Base-by-base conservation (phyloP, 2,888 invertebrate genomes). In the Sinodicranocentrus sp. region DNA sequence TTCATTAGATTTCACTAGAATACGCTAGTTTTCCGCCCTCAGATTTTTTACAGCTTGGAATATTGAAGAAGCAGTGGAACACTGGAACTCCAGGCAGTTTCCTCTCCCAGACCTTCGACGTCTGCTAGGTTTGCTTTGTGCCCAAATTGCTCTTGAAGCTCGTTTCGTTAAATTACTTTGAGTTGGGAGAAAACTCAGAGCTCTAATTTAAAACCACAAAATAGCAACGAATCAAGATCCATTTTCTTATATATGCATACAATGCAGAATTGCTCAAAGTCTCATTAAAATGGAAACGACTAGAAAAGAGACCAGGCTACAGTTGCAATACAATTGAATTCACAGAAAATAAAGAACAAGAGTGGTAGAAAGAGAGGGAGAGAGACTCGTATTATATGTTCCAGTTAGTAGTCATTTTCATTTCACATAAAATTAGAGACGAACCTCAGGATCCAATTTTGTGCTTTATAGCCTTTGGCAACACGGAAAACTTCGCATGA, bases 391-490 rank as follows among this genome's bases (percentile, higher is more conserved):
- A n/a, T n/a, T n/a, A 17, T 23, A n/a, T 44, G 75, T 63, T 75
- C 63, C 63, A 33, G 65, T 65, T 33, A 67, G 57, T 43, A 70
- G 52, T 52, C 70, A 63, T 78, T 71, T 33, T 71, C 78, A 78
- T 78, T 78, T 71, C 78, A 70, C 61, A 71, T 79, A 79, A 79
- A 78, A 78, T 84, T 84, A 84, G 65, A 78, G 71, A 75, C 79
- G 52, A 76, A 86, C 86, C 86, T 86, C 72, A 72, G 33, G 59
- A 86, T 84, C 79, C 82, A 82, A 83, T 86, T 83, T 80, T 83
- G 79, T 43, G 75, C 82, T 54, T 76, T 73, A 71, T 79, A 77
- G 63, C 84, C 79, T 77, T 77, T 82, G 70, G 82, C 83, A 52
- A 61, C 78, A 43, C 75, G 57, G 52, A 84, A 84, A 5, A 86